Conservation (phyloP, 2,888 invertebrate genomes). For the Pinctada fucata region DNA sequence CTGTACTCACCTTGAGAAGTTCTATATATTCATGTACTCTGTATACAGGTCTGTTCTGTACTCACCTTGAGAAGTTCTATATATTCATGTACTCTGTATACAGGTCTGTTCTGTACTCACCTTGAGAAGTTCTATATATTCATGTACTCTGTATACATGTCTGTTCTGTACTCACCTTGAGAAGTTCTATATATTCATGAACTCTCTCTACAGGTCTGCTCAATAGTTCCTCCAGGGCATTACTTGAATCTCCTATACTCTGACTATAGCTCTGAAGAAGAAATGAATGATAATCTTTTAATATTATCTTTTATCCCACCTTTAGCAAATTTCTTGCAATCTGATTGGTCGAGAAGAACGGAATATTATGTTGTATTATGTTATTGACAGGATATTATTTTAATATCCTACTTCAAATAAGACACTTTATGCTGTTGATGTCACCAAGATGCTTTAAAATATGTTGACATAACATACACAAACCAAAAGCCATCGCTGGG, state of each 20-base stretch:
- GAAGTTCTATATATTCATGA: constrained; percentile 61
- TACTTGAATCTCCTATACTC: constrained; percentile 48
- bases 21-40: neutral
- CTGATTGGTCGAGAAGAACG: no score
- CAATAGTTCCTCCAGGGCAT: constrained; percentile 53
- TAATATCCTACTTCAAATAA: no score
- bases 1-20: constrained; percentile 53
- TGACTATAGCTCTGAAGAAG: constrained; percentile 43
- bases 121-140: constrained; percentile 63
- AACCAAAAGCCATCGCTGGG: no score
- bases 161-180: constrained; percentile 57
- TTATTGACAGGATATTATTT: no score
- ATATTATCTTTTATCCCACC: no score
- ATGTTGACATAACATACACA: no score
- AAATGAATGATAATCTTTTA: neutral
- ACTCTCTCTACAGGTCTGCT: constrained; percentile 59
- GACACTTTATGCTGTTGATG: no score
- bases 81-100: constrained; percentile 63
- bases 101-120: constrained; percentile 54
- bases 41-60: no score
- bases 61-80: constrained; percentile 58
- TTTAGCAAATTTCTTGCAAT: no score
- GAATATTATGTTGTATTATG: no score
- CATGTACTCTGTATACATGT: constrained; percentile 60
- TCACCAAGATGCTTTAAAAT: no score